Conservation (phyloP, 2,888 invertebrate genomes). For the Carterocephalus palaemon region DNA sequence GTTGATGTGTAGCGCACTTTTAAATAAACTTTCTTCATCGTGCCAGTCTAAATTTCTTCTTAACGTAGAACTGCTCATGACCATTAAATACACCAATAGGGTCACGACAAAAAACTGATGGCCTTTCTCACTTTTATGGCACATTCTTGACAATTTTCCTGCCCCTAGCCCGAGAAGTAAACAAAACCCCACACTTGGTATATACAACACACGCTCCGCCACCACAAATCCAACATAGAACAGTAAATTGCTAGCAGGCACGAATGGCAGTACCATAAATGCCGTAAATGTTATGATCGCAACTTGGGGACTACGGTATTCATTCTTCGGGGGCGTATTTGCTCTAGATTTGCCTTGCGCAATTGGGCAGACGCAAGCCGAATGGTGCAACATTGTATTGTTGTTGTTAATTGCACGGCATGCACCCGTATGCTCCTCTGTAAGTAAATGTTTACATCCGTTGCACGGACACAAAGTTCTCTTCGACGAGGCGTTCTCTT, state of each 20-base stretch:
- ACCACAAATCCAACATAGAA: slow-evolving; percentile 99
- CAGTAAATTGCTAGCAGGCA: slow-evolving; percentile 97
- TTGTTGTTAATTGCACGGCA: slow-evolving; percentile 86
- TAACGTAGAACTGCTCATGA: slow-evolving; percentile 87
- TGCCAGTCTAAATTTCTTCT: slow-evolving; percentile 93
- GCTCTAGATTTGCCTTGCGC: slow-evolving; percentile 51
- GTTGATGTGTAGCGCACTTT: slow-evolving; percentile 93
- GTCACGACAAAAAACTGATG: slow-evolving; percentile 66
- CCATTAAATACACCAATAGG: slow-evolving; percentile 80
- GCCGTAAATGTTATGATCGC: slow-evolving; percentile 82
- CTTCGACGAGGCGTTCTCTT: slow-evolving; percentile 58
- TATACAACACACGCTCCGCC: slow-evolving; percentile 96
- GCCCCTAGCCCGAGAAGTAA: slow-evolving; percentile 89
- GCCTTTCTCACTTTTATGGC: slow-evolving; percentile 65
- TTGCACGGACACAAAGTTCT: slow-evolving; percentile 78
- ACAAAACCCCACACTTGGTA: slow-evolving; percentile 97
- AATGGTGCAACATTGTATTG: slow-evolving; percentile 78
- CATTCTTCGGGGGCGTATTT: slow-evolving; percentile 48
- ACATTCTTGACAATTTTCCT: slow-evolving; percentile 64
- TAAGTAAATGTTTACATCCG: slow-evolving; percentile 83
- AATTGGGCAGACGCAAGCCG: slow-evolving; percentile 67
- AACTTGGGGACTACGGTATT: slow-evolving; percentile 63
- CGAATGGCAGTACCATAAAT: slow-evolving; percentile 93
- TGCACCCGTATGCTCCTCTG: slow-evolving; percentile 83
- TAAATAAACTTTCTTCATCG: slow-evolving; percentile 94